Conservation (phyloP, 1,140 invertebrate genomes). For the Mizuhopecten yessoensis region DNA sequence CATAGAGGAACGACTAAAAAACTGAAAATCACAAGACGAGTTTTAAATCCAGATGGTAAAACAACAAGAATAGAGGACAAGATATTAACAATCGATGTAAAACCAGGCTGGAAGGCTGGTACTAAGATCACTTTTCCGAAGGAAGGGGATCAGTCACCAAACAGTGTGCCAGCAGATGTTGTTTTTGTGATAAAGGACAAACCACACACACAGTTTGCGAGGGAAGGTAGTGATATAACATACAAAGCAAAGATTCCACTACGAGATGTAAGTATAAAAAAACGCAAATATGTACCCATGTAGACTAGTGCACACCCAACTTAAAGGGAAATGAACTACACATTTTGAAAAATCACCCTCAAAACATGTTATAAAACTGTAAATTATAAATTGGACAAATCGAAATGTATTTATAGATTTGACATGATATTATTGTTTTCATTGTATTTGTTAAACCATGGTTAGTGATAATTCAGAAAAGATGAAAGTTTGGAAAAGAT, state of each 20-base stretch:
- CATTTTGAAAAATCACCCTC: no score
- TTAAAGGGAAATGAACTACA: no score
- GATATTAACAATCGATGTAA: conserved; percentile 90
- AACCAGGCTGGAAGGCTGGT: conserved; percentile 87
- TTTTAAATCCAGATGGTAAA: conserved; percentile 87
- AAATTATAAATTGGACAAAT: no score
- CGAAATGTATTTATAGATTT: no score
- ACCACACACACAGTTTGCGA: conserved; percentile 95
- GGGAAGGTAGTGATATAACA: conserved; percentile 96
- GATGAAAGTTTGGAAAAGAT: no score
- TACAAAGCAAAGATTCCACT: conserved; percentile 96
- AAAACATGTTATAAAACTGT: no score
- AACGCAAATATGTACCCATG: no score
- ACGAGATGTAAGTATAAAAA: conserved; percentile 89
- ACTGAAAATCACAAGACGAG: conserved; percentile 91
- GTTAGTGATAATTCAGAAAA: no score
- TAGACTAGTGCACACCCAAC: no score
- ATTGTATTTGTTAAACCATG: no score
- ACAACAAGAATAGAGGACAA: conserved; percentile 88
- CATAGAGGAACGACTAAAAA: conserved; percentile 90
- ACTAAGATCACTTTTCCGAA: conserved; percentile 85
- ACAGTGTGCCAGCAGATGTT: conserved; percentile 95
- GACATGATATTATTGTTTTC: no score
- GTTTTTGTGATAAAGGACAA: conserved; percentile 99
- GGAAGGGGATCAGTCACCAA: conserved; percentile 92